Percentiles rank a stretch among this genome's conserved stretches.
Evolutionary conservation across 2,113 vertebrate species (phyloP).

Genomic region (Aleadryas rufinucha): DNA sequence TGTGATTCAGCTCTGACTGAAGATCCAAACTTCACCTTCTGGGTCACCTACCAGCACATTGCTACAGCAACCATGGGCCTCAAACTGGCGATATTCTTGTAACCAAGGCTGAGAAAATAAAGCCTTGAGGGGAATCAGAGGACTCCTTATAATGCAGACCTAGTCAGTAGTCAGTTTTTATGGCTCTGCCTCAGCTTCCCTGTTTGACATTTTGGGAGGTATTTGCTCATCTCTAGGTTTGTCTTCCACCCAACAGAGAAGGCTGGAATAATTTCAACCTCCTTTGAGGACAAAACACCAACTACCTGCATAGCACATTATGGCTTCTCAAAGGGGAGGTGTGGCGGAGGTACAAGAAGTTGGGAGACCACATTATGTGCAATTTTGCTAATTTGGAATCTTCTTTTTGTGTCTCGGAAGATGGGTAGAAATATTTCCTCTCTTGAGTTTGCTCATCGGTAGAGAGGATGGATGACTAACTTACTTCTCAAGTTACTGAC

Average conservation of each 20-base stretch:
- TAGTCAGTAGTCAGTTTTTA: not conserved
- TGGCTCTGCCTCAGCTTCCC: not conserved
- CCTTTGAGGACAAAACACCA: not conserved
- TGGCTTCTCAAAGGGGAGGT: not conserved
- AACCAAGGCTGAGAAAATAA: not conserved
- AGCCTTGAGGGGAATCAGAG: not conserved
- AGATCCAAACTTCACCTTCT: not conserved
- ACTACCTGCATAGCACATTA: not conserved
- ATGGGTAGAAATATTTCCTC: not conserved
- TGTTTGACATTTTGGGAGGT: not conserved
- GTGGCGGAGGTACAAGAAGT: not conserved
- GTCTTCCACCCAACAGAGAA: not conserved
- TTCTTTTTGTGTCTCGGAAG: not conserved
- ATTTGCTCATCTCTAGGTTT: not conserved
- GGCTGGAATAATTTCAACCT: not conserved
- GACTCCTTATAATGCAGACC: not conserved
- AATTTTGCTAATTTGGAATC: not conserved
- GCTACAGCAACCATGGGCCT: not conserved
- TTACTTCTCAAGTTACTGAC: constrained; percentile 92
- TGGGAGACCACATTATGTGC: not conserved
- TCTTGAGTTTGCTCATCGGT: not conserved
- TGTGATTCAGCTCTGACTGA: not conserved
- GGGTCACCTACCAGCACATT: not conserved
- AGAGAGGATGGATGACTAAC: constrained; percentile 1
- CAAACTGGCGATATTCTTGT: not conserved